phyloP scores from a whole-genome alignment of 2,888 invertebrate genomes.

The Perithous albicinctus region DNA sequence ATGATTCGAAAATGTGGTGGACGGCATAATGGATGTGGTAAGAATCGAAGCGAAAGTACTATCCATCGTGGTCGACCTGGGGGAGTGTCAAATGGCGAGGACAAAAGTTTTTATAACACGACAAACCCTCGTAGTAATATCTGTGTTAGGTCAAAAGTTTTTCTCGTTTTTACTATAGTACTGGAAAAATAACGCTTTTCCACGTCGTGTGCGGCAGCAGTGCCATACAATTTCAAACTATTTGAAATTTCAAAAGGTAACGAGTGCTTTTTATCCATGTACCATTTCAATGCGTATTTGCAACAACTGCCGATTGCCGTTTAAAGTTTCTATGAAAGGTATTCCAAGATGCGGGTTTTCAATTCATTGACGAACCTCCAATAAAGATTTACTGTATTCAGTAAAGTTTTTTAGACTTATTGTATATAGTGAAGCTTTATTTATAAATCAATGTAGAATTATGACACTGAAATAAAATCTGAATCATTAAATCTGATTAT shows the following conservation, averaged over 20 bases:
- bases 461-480: too few species aligned
- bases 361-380: neutral
- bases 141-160: conserved; percentile 46
- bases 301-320: neutral
- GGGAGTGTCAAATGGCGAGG: conserved; percentile 21
- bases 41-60: neutral
- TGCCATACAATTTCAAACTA: neutral
- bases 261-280: neutral
- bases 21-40: neutral
- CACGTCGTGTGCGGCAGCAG: neutral
- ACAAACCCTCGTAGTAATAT: conserved; percentile 24
- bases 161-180: neutral
- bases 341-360: neutral
- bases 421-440: too few species aligned
- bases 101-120: conserved; percentile 31
- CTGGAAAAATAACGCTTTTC: neutral
- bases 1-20: neutral
- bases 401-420: too few species aligned
- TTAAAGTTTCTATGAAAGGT: too few species aligned
- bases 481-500: too few species aligned
- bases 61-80: conserved; percentile 1
- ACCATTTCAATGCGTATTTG: neutral
- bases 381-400: neutral
- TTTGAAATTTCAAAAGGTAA: neutral
- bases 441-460: too few species aligned